Conservation (phyloP, 2,888 invertebrate species). For the Sphaerophoria rueppellii region DNA sequence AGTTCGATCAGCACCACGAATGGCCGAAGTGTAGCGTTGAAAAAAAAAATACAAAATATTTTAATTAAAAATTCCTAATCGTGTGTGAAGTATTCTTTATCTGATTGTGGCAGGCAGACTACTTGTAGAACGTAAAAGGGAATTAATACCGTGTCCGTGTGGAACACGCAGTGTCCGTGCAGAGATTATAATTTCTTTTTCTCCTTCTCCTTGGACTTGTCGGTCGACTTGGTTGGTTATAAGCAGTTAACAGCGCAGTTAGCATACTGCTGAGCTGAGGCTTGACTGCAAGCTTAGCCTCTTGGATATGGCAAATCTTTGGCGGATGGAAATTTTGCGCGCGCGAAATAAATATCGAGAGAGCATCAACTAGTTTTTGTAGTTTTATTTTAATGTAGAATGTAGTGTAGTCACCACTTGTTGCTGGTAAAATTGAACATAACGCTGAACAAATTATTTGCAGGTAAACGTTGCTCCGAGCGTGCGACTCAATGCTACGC, state of each 20-base stretch:
- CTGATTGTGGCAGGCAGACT: conserved; percentile 78
- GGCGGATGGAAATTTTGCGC: conserved; percentile 28
- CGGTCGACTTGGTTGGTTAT: neutral
- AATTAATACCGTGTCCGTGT: conserved; percentile 78
- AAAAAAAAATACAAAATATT: conserved; percentile 81
- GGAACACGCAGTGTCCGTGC: conserved; percentile 73
- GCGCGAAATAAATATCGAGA: conserved; percentile 50
- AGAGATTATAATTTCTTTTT: conserved; percentile 69
- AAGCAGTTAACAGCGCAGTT: neutral
- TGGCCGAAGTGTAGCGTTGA: conserved; percentile 15
- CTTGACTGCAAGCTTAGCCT: too few relatives aligned
- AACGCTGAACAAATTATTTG: conserved; percentile 72
- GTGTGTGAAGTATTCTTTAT: conserved; percentile 82
- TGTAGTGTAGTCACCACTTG: conserved; percentile 50
- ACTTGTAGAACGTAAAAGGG: conserved; percentile 78
- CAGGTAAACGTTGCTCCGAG: conserved; percentile 84
- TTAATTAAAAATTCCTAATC: conserved; percentile 83
- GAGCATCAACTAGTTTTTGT: conserved; percentile 63
- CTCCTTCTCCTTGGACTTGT: conserved; percentile 14
- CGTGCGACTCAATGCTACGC: conserved; percentile 83
- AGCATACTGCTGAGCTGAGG: too few relatives aligned
- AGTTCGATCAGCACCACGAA: conserved; percentile 15
- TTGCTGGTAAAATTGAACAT: conserved; percentile 70
- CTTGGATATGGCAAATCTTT: conserved; percentile 7
- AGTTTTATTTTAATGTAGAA: conserved; percentile 20